Conservation (phyloP, 2,888 invertebrate species). For the Bugulina stolonifera region DNA sequence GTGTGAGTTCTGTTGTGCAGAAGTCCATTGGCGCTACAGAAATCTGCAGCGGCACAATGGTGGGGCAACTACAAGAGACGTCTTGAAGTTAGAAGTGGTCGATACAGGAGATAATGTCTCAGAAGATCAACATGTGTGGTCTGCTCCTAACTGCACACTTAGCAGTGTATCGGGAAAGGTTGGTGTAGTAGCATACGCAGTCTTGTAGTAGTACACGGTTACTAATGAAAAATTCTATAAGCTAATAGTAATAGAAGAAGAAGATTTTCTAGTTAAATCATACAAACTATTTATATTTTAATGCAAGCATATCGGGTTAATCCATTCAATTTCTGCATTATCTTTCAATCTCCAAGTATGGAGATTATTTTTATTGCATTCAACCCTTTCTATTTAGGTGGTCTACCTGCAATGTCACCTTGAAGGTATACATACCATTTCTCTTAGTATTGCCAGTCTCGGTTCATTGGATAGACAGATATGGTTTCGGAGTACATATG, state of each 20-base stretch:
- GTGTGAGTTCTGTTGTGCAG: too few relatives aligned
- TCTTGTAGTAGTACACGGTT: too few relatives aligned
- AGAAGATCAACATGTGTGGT: not conserved
- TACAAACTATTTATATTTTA: too few relatives aligned
- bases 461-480: not conserved
- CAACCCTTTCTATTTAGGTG: not conserved
- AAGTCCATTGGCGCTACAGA: not conserved
- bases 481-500: not conserved
- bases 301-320: too few relatives aligned
- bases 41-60: not conserved
- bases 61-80: not conserved
- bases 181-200: too few relatives aligned
- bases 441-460: not conserved
- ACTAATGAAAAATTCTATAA: too few relatives aligned
- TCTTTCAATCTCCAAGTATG: too few relatives aligned
- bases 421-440: not conserved
- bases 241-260: too few relatives aligned
- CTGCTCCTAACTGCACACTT: not conserved
- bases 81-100: not conserved
- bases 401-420: not conserved
- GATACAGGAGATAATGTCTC: not conserved
- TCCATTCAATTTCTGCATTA: too few relatives aligned
- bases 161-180: not conserved
- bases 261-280: too few relatives aligned
- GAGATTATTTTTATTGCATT: too few relatives aligned